phyloP scores from a whole-genome alignment of 2,113 vertebrate genomes.

The Bos taurus region ARS-UCD2.0 NC_037328.1:155955001-155955500 shows the following conservation, averaged over 20 bases:
- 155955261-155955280: not conserved
- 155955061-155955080: not conserved
- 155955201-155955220: not conserved
- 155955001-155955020: not conserved
- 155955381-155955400: not conserved
- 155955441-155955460: not conserved
- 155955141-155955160: accelerated
- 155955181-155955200: not conserved
- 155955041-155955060: not conserved
- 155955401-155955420: not conserved
- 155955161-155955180: not conserved
- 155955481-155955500: accelerated
- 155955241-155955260: not conserved
- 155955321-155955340: not conserved
- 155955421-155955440: not conserved
- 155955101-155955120: not conserved
- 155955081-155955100: not conserved
- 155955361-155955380: not conserved
- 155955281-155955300: not conserved
- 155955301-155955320: not conserved
- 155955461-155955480: not conserved
- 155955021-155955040: accelerated
- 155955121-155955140: not conserved
- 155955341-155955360: not conserved
- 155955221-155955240: not conserved